Conservation (phyloP, 1,140 invertebrate genomes). For the Trichoplusia ni region DNA sequence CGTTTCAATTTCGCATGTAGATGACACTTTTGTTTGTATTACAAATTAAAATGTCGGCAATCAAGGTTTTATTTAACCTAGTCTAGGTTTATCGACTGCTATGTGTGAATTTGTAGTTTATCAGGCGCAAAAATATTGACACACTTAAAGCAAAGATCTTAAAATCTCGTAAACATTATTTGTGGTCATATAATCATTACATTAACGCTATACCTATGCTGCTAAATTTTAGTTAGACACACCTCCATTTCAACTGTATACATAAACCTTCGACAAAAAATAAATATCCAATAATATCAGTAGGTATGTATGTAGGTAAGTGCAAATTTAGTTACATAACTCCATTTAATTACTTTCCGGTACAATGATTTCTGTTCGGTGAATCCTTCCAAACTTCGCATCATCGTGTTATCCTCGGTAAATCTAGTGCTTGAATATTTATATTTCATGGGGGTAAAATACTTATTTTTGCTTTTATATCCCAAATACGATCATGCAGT, state of each 20-base stretch:
- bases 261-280: conserved; percentile 3
- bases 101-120: neutral
- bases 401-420: neutral
- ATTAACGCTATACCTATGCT: no score
- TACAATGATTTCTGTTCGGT: conserved; percentile 16
- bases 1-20: conserved; percentile 66
- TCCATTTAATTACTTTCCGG: conserved; percentile 21
- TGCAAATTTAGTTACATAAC: conserved; percentile 13
- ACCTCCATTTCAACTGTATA: neutral
- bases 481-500: no score
- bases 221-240: no score
- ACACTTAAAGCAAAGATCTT: no score
- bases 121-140: no score
- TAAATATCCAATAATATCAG: conserved; percentile 1
- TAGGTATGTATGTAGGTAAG: conserved; percentile 7
- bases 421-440: no score
- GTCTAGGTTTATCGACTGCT: neutral
- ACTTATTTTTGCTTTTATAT: no score
- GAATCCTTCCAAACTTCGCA: conserved; percentile 3
- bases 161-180: no score
- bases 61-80: conserved; percentile 48
- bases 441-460: no score
- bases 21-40: conserved; percentile 63
- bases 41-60: conserved; percentile 63
- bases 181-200: no score